A percentile compares a stretch with the other conserved stretches of the same genome.
Evolutionary conservation across 2,113 vertebrate species (phyloP).

Genomic region (Toxotes chatareus): DNA sequence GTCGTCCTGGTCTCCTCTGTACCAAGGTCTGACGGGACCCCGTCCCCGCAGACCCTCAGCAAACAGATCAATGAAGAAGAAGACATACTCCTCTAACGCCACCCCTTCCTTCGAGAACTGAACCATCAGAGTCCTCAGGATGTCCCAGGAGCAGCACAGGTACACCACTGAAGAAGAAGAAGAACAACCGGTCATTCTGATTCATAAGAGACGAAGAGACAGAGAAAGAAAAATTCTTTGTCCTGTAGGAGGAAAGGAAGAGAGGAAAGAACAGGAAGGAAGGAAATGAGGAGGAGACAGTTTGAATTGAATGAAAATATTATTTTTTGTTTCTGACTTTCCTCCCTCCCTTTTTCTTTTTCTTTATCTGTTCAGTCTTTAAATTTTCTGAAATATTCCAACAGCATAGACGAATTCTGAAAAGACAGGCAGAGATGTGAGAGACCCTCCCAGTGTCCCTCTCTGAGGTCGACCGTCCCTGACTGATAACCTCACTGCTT

Average conservation of each 20-base stretch:
- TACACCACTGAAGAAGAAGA: constrained; percentile 87
- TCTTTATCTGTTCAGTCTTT: too few relatives aligned
- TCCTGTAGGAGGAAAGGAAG: too few relatives aligned
- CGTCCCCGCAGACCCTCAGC: constrained; percentile 84
- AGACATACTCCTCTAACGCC: constrained; percentile 86
- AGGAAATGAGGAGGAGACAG: too few relatives aligned
- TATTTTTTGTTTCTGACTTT: too few relatives aligned
- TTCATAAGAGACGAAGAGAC: background rate
- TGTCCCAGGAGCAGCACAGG: constrained; percentile 87
- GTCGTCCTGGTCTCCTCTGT: constrained; percentile 85
- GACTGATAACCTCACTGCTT: constrained; percentile 11
- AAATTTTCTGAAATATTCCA: too few relatives aligned
- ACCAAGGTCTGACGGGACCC: constrained; percentile 85
- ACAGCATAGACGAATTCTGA: too few relatives aligned
- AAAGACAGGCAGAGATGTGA: too few relatives aligned
- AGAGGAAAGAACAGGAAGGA: too few relatives aligned
- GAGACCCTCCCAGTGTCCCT: background rate
- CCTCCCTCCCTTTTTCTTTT: too few relatives aligned
- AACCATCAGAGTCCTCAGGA: constrained; percentile 89
- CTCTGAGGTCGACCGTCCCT: background rate
- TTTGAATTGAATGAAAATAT: too few relatives aligned
- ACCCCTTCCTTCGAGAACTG: constrained; percentile 83
- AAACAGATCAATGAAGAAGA: constrained; percentile 94
- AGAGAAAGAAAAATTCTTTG: too few relatives aligned
- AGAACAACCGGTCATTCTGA: background rate